Evolutionary conservation across 2,888 invertebrate species (phyloP), one percentile per base, ranked within the genome.

Genomic region (Yponomeuta evonymella): DNA sequence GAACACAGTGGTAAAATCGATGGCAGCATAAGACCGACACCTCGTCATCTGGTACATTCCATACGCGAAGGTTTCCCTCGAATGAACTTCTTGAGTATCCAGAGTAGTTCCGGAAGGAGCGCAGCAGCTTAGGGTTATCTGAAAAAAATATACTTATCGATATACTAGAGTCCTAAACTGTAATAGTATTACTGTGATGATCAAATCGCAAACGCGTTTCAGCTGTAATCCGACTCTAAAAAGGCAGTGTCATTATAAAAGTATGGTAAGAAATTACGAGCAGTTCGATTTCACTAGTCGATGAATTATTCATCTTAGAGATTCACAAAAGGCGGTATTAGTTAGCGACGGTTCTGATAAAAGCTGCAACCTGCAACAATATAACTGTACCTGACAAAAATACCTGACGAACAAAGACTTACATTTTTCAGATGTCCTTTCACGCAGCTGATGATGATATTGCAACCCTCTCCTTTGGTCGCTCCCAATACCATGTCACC

Each of bases 351-450:
- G 33, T 33, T 4, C 3, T 33, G 33, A 33, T 5, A 33, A 33
- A 33, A 33, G 3, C 33, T 33, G 33, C 33, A 33, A 23, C 23
- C 23, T 23, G 23, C 23, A 23, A 23, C 23, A 23, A 23, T 23
- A 23, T 23, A 23, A 23, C 23, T 23, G 23, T 23, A 23, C 23
- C 23, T 1, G 23, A 23, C 23, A 0, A 23, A 23, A 23, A 23
- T 23, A 23, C 23, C 23, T 1, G 23, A 23, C 23, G 23, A 33
- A 68, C 11, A 43, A 43, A 43, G 5, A 75, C 81, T 75, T 81
- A 88, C 89, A 69, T 82, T 77, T 77, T 82, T 87, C 0, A 86
- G 71, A 2, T 78, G 73, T n/a, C 78, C 81, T 73, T 75, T 78
- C 0, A 79, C 75, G 58, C 81, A 80, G 69, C 80, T 79, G 15